Percentiles rank a stretch among this genome's conserved stretches.
Evolutionary conservation across 2,797 vertebrate genomes (phyloP).

Genomic region (Argya squamiceps): DNA sequence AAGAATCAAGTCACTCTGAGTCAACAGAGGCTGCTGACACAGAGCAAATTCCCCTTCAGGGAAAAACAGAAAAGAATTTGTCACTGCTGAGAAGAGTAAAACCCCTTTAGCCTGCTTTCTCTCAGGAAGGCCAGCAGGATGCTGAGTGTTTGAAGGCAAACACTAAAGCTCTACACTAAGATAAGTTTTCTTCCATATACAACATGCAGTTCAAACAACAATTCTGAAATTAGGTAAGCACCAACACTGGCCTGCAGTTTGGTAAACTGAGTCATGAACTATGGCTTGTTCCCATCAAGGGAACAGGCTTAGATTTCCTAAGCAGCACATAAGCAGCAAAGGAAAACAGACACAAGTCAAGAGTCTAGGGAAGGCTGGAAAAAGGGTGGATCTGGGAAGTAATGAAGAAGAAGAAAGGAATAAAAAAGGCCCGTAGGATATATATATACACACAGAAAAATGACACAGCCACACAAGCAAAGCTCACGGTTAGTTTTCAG

Average conservation of each 20-base stretch:
- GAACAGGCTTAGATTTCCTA: neutral
- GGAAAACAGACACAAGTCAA: neutral
- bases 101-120: neutral
- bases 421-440: neutral
- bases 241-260: neutral
- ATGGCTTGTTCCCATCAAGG: neutral
- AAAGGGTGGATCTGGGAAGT: neutral
- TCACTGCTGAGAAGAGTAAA: neutral
- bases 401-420: neutral
- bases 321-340: neutral
- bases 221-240: neutral
- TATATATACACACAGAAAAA: neutral
- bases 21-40: neutral
- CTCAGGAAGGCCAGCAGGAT: neutral
- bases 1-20: neutral
- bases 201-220: neutral
- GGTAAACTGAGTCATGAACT: neutral
- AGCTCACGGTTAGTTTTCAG: neutral
- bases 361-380: neutral
- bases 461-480: accelerated
- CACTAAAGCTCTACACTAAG: neutral
- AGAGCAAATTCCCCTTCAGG: neutral
- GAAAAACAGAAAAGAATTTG: neutral
- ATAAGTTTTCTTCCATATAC: neutral
- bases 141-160: neutral